Conservation (phyloP, 2,113 vertebrate genomes). For the Microcebus griseorufus region DNA sequence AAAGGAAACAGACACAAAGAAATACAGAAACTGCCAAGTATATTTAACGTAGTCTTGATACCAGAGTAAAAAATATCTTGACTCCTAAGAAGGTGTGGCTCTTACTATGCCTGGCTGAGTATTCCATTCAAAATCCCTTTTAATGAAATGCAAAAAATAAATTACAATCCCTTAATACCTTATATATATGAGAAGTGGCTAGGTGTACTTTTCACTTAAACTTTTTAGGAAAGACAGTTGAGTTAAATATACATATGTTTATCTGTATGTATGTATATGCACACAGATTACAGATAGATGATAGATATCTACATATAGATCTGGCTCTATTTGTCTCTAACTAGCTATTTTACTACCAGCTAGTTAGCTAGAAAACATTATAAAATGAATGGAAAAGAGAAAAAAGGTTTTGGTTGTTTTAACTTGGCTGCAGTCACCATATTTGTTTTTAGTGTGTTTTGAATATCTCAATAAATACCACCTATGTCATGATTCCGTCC, state of each 20-base stretch:
- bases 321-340: too few relatives aligned
- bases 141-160: neutral
- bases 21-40: neutral
- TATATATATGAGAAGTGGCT: neutral
- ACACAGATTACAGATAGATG: neutral
- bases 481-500: neutral
- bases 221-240: neutral
- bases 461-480: neutral
- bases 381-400: neutral
- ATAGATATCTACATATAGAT: neutral
- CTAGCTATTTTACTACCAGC: neutral
- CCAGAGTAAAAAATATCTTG: neutral
- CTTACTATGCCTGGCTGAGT: neutral
- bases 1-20: neutral
- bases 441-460: neutral
- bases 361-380: neutral
- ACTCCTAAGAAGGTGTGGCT: neutral
- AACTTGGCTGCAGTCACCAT: neutral
- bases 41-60: neutral
- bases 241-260: neutral
- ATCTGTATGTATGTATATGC: neutral
- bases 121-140: neutral
- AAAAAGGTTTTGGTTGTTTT: neutral
- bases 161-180: neutral
- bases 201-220: neutral